Conservation (phyloP, 1,140 invertebrate species). For the Apis mellifera region DNA sequence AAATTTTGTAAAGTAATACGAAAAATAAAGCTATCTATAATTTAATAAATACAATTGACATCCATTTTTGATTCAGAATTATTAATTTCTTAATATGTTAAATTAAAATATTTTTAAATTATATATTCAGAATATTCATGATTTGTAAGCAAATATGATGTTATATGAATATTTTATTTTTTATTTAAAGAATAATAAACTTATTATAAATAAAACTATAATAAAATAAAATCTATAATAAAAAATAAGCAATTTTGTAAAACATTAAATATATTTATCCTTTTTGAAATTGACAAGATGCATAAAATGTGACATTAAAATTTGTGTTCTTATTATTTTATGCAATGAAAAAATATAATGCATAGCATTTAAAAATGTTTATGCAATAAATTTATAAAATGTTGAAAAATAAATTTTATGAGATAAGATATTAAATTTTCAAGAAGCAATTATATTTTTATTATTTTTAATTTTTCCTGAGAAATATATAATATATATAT, state of each 20-base stretch:
- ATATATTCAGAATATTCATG: neutral
- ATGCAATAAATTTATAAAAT: neutral
- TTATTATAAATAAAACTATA: neutral
- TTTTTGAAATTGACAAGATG: neutral
- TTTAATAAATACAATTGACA: neutral
- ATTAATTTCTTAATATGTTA: neutral
- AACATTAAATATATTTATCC: neutral
- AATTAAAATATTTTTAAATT: neutral
- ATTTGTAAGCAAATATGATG: too few relatives aligned
- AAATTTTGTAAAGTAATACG: neutral
- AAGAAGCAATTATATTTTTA: neutral
- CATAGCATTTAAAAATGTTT: neutral
- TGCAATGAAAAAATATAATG: neutral
- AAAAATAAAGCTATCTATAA: neutral
- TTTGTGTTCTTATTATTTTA: neutral
- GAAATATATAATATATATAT: too few relatives aligned
- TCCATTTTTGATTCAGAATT: neutral
- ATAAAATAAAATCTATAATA: too few relatives aligned
- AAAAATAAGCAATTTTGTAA: neutral
- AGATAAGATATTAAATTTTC: neutral
- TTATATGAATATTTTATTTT: neutral
- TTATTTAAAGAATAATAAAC: neutral
- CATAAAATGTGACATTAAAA: neutral
- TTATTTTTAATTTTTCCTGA: neutral
- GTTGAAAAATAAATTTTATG: neutral